These are phyloP conservation scores for Chaenocephalus aceratus DNA, from an alignment of 2,113 vertebrate genomes.

Conservation along the genomic window DNA sequence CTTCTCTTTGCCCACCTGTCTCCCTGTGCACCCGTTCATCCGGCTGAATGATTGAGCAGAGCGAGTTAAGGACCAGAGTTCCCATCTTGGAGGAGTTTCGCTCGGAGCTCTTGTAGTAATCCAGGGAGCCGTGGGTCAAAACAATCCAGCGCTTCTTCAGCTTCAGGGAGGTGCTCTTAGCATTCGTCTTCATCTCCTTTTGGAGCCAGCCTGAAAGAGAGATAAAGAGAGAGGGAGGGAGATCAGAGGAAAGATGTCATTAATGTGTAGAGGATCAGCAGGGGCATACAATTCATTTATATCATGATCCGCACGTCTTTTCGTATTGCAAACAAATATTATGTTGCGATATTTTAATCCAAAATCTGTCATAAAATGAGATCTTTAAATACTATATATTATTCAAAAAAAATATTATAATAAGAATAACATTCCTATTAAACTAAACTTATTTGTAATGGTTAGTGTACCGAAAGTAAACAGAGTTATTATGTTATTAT, in stretches of 20 bases:
- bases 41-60: conserved; percentile 91
- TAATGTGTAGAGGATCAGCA: not conserved
- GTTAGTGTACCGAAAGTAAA: not conserved
- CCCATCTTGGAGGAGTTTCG: conserved; percentile 91
- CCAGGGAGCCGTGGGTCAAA: conserved; percentile 90
- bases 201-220: conserved; percentile 90
- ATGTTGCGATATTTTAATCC: not conserved
- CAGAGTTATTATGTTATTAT: not conserved
- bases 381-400: not conserved
- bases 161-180: conserved; percentile 91
- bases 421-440: no score
- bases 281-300: not conserved
- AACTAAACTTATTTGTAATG: not conserved
- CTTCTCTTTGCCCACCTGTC: conserved; percentile 84
- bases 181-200: conserved; percentile 91
- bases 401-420: no score
- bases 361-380: not conserved
- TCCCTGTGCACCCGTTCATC: conserved; percentile 91
- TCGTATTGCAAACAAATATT: not conserved
- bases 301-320: not conserved
- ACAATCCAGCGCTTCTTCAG: conserved; percentile 96
- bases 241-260: not conserved
- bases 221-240: not conserved
- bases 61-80: conserved; percentile 92
- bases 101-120: conserved; percentile 93